Base-by-base conservation (phyloP, 1,140 invertebrate species). In the Hylaeus volcanicus region DNA sequence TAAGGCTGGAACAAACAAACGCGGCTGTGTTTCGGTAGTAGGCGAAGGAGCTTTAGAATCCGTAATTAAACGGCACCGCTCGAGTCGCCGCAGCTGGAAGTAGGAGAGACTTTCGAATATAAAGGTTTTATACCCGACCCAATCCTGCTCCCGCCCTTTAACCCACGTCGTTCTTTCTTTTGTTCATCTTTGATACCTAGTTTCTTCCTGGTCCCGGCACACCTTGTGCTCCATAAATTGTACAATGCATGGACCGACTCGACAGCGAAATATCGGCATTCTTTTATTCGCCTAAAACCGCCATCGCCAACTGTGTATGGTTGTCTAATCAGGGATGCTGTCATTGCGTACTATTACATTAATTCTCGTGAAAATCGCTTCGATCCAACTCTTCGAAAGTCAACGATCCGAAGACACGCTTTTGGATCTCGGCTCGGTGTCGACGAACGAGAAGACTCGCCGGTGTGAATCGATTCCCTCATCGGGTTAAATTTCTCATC, bases 61-160 rank as follows among this genome's bases (percentile, higher is more conserved):
- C 68, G 88, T 89, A 89, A 89, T 89, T 89, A 89, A 89, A 89
- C 87, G 83, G 66, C 79, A 77, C 75, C 68, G 83, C 71, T 84
- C 64, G 63, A 71, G 74, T 79, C 71, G 72, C 77, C 84, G 26
- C 55, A 45, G 79, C 60, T 70, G 65, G 64, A 72, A 69, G 58
- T 68, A 79, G 48, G 65, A 60, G 58, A 81, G 83, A 73, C 70
- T 83, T 81, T 58, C 70, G 43, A 70, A 75, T 69, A 79, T 89
- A 84, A 88, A 88, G 86, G 74, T 89, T 89, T 89, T 88, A 89
- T 77, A 71, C 74, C 26, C 73, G 81, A 43, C 63, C 56, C 66
- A 68, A 43, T 61, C 56, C 64, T 43, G 41, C 70, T 65, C 9
- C 56, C 48, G 26, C 74, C 58, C 51, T 66, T 61, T 64, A 73